Evolutionary conservation across 2,797 vertebrate species (phyloP), one percentile per base, ranked within the genome.

Genomic region (Diplodus puntazzo): DNA sequence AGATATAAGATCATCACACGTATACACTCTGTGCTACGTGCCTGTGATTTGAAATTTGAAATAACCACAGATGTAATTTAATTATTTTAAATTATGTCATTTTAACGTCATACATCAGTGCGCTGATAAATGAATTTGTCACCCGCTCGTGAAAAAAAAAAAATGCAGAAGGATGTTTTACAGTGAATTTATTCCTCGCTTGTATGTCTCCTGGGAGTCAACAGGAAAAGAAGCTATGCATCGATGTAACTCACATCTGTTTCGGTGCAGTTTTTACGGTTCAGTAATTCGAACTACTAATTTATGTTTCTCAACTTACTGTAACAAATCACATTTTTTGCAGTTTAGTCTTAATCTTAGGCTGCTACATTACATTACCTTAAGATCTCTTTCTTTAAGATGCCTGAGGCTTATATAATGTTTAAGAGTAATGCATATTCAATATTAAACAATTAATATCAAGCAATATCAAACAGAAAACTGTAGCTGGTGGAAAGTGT

Each of bases 171-270:
- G 11, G 54, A 59, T 20, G 16, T 57, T 59, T 16, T 16, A 21
- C 2, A 52, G 20, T 46, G 0, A n/a, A 11, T 49, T 14, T 67
- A 14, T 53, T 67, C 17, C 50, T 59, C 0, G 0, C 6, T 30
- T 25, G 9, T 11, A 48, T 72, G 59, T 48, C 55, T 48, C 60
- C 17, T 0, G 11, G 69, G 63, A 64, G 5, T 64, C 4, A 49
- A 79, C 55, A 48, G 69, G 79, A 82, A 82, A 78, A 79, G 16
- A 57, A 11, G 10, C 13, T 10, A 11, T 39, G 10, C 39, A 39
- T 39, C 9, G 10, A 39, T 39, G 39, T 39, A 49, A 61, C 13
- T 21, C 9, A 11, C 54, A 66, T 74, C 20, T 71, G 61, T 70
- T 69, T 0, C 0, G 2, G 7, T 52, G 21, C 13, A 14, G 58